A percentile compares a stretch with the other conserved stretches of the same genome.
These are phyloP conservation scores for Meleagris gallopavo DNA, from an alignment of 2,113 vertebrate genomes.

Conservation along the genomic window DNA sequence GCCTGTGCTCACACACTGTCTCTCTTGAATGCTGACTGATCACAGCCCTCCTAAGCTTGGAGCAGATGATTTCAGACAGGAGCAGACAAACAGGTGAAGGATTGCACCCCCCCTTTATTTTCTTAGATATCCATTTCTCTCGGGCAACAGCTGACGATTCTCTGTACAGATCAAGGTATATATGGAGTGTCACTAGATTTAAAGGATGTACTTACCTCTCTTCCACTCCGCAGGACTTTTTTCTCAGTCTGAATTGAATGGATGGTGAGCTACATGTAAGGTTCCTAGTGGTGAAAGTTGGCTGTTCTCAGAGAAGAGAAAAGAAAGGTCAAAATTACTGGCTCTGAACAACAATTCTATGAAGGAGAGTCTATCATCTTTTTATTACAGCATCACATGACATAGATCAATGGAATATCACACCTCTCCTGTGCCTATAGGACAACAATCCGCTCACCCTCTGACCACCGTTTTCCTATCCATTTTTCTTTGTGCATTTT, in stretches of 20 bases:
- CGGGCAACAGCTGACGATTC: background rate
- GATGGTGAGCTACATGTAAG: background rate
- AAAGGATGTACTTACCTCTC: background rate
- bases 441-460: background rate
- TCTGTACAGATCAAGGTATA: background rate
- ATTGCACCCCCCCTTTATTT: background rate
- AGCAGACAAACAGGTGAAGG: background rate
- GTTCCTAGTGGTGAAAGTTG: background rate
- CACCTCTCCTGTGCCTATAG: background rate
- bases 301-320: background rate
- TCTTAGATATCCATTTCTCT: background rate
- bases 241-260: background rate
- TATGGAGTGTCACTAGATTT: background rate
- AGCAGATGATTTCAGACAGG: background rate
- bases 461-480: background rate
- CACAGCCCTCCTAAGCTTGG: rapidly evolving
- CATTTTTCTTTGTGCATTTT: background rate
- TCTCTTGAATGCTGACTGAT: rapidly evolving
- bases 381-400: background rate
- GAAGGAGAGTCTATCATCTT: background rate
- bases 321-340: background rate
- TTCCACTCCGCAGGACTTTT: background rate
- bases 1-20: rapidly evolving
- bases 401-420: background rate
- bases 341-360: background rate